Evolutionary conservation across 2,888 invertebrate genomes (phyloP).

Genomic region (Hypselothyrea guttata): DNA sequence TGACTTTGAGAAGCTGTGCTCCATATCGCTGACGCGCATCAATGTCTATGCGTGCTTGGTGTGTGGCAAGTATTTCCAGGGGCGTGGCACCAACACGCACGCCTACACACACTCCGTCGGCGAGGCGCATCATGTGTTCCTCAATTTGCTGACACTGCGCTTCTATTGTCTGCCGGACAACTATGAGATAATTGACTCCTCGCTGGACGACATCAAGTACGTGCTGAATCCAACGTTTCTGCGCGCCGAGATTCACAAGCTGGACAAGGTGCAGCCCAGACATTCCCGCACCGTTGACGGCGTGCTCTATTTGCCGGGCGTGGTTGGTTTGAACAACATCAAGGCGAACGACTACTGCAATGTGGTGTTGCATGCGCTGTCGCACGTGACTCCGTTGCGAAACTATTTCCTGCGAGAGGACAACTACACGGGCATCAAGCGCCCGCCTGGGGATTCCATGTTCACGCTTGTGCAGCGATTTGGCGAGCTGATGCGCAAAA

Average conservation of each 20-base stretch:
- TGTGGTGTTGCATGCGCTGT: conserved; percentile 96
- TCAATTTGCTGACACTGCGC: conserved; percentile 97
- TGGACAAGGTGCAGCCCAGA: conserved; percentile 88
- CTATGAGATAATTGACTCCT: conserved; percentile 99
- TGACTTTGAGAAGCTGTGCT: conserved; percentile 99
- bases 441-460: conserved; percentile 97
- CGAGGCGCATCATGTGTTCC: conserved; percentile 98
- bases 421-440: conserved; percentile 93
- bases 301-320: conserved; percentile 95
- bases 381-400: conserved; percentile 96
- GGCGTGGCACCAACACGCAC: conserved; percentile 98
- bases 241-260: conserved; percentile 88
- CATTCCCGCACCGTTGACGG: conserved; percentile 97
- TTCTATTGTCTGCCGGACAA: conserved; percentile 99
- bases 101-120: conserved; percentile 99
- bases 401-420: conserved; percentile 97
- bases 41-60: conserved; percentile 99
- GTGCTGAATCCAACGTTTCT: conserved; percentile 98
- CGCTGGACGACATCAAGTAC: conserved; percentile 98
- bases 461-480: conserved; percentile 94
- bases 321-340: conserved; percentile 98
- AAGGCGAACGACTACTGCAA: conserved; percentile 99
- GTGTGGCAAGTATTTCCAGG: conserved; percentile 99
- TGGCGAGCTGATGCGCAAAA: conserved; percentile 96
- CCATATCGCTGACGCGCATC: conserved; percentile 97